These are phyloP conservation scores for Autographa gamma DNA, from an alignment of 2,888 invertebrate genomes.

Conservation along the genomic window DNA sequence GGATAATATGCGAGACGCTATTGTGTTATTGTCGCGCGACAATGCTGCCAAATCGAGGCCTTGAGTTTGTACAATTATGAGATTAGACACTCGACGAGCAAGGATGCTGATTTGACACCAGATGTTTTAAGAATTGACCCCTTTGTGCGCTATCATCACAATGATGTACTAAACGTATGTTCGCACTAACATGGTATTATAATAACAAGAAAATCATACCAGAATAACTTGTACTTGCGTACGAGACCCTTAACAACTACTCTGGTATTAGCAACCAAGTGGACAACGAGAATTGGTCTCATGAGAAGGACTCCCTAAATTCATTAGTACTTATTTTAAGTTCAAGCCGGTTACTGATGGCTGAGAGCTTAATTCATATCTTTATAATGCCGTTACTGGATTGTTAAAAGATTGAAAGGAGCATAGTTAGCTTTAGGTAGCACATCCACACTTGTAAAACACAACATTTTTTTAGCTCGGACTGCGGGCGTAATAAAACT, in stretches of 20 bases:
- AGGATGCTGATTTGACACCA: slow-evolving; percentile 64
- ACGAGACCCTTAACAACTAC: slow-evolving; percentile 13
- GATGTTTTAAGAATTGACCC: slow-evolving; percentile 68
- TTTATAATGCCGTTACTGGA: neutral
- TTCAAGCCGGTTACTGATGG: neutral
- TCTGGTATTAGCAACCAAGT: neutral
- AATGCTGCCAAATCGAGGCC: slow-evolving; percentile 72
- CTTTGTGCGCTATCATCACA: slow-evolving; percentile 61
- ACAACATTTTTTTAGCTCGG: slow-evolving; percentile 59
- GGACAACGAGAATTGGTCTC: neutral
- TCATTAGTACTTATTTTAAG: neutral
- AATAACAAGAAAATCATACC: slow-evolving; percentile 22
- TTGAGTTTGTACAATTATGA: slow-evolving; percentile 82
- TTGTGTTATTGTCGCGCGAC: slow-evolving; percentile 74
- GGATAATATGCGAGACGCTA: slow-evolving; percentile 82
- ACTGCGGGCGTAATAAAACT: slow-evolving; percentile 63
- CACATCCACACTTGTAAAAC: slow-evolving; percentile 58
- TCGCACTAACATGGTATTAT: slow-evolving; percentile 41
- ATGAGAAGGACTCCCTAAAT: slow-evolving; percentile 1
- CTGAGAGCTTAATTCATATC: neutral
- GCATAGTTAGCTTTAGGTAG: neutral
- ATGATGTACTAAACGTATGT: slow-evolving; percentile 47
- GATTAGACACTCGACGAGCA: slow-evolving; percentile 76
- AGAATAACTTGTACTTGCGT: slow-evolving; percentile 25
- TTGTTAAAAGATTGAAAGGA: neutral